A percentile compares a stretch with the other conserved stretches of the same genome.
Conservation (phyloP, 2,113 vertebrate genomes). For the Hepsetus odoe region DNA sequence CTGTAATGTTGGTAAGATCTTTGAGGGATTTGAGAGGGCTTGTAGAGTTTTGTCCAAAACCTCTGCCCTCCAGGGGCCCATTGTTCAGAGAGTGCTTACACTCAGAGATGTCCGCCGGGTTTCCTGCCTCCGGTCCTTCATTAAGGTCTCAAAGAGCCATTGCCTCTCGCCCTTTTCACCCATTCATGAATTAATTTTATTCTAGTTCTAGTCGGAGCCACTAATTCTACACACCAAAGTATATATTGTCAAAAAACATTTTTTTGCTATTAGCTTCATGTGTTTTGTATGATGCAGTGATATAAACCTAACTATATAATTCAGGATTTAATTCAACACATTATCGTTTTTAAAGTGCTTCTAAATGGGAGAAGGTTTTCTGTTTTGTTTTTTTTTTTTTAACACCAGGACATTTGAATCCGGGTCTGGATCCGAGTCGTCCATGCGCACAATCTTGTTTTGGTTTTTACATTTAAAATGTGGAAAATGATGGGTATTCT, state of each 20-base stretch:
- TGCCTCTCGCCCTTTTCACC: not conserved
- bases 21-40: constrained; percentile 18
- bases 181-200: not conserved
- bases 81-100: constrained; percentile 43
- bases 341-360: no score
- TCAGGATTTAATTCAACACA: no score
- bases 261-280: no score
- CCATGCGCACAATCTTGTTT: no score
- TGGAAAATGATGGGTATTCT: no score
- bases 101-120: constrained; percentile 8
- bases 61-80: constrained; percentile 37
- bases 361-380: no score
- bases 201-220: not conserved
- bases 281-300: no score
- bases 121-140: constrained; percentile 24
- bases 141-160: not conserved
- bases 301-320: no score
- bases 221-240: not conserved
- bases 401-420: no score
- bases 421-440: no score
- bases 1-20: constrained; percentile 8
- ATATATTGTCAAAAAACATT: not conserved
- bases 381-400: no score
- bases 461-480: no score
- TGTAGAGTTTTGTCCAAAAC: constrained; percentile 31